Evolutionary conservation across 2,888 invertebrate species (phyloP).

Genomic region (Bombyx huttoni): DNA sequence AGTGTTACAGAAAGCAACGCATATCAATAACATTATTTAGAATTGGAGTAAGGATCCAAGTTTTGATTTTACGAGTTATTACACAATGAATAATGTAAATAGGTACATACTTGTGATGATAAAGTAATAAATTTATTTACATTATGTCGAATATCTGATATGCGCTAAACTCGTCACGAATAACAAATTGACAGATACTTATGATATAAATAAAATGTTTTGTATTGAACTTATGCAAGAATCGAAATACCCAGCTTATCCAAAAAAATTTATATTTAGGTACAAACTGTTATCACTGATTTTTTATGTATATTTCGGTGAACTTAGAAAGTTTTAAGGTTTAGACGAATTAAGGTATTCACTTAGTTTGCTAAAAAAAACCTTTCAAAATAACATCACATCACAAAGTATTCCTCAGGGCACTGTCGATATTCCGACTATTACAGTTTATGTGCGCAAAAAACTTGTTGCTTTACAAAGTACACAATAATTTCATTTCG

Average conservation of each 20-base stretch:
- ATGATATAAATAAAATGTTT: background rate
- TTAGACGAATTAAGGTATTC: slow-evolving; percentile 1
- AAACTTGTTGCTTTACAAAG: slow-evolving; percentile 17
- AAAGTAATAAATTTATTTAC: background rate
- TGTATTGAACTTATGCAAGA: background rate
- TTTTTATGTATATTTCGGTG: background rate
- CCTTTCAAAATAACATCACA: background rate
- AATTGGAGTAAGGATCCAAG: slow-evolving; percentile 43
- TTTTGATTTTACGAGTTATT: slow-evolving; percentile 2
- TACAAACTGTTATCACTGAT: background rate
- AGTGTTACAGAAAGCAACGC: slow-evolving; percentile 56
- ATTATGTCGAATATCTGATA: slow-evolving; percentile 6
- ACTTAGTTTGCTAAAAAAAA: background rate
- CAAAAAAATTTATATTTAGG: background rate
- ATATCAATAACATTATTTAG: slow-evolving; percentile 41
- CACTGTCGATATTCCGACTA: background rate
- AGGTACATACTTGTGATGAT: slow-evolving; percentile 1
- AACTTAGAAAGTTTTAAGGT: background rate
- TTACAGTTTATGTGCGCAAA: slow-evolving; percentile 12
- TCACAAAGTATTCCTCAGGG: background rate
- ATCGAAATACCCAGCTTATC: background rate
- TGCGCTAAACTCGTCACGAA: slow-evolving; percentile 2
- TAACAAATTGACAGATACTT: background rate
- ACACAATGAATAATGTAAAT: background rate
- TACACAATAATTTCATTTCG: slow-evolving; percentile 16